A percentile compares a stretch with the other conserved stretches of the same genome.
phyloP scores from a whole-genome alignment of 2,113 vertebrate species.

The Notechis scutatus region DNA sequence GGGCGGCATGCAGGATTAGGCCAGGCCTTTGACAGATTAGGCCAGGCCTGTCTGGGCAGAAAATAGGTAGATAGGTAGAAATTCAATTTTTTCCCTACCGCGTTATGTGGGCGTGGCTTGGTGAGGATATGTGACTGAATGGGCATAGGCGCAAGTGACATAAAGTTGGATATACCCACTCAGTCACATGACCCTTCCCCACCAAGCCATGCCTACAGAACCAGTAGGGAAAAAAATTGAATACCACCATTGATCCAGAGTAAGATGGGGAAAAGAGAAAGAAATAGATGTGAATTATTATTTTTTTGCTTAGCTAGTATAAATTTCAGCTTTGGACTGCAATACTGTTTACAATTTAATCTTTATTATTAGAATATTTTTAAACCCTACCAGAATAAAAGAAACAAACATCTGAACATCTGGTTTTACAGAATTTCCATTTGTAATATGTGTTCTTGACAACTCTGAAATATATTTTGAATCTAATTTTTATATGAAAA shows the following conservation, averaged over 20 bases:
- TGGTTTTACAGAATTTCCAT: neutral
- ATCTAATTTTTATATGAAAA: neutral
- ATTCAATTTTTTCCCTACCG: too few species aligned
- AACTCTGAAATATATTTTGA: neutral
- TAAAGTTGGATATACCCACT: too few species aligned
- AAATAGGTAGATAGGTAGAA: too few species aligned
- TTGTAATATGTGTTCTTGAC: neutral
- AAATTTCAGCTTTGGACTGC: neutral
- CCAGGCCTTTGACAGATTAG: too few species aligned
- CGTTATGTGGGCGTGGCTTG: too few species aligned
- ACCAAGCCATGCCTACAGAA: too few species aligned
- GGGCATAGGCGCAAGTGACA: too few species aligned
- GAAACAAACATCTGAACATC: neutral
- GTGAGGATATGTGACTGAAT: too few species aligned
- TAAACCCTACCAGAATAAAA: neutral
- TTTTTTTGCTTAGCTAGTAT: neutral
- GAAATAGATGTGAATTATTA: neutral
- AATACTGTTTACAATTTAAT: neutral
- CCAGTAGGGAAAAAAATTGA: too few species aligned
- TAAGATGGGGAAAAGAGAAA: neutral
- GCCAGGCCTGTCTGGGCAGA: too few species aligned
- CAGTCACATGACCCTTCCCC: too few species aligned
- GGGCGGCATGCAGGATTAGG: too few species aligned
- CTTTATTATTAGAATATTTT: neutral
- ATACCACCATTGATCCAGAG: neutral